Base-by-base conservation (phyloP, 30 jellyfish, hydroid and myxozoan species). In the Pseudorhiza aurosa region DNA sequence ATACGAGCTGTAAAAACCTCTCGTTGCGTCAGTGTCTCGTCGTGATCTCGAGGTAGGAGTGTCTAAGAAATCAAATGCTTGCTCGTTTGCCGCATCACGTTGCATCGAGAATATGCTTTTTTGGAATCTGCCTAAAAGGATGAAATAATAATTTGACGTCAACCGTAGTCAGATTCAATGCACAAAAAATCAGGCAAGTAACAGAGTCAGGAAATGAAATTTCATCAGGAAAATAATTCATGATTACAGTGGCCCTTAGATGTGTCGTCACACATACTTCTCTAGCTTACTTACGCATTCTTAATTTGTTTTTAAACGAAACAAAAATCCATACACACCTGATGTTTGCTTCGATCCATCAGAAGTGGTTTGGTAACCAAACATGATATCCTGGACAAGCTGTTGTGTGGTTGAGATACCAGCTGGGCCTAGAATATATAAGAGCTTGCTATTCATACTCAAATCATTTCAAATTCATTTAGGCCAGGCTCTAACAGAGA, bases 21-120 rank as follows among this genome's bases (percentile, higher is more conserved):
- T 11, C 0, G 1, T 12, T 7, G 75, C 36, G n/a, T 30, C 63
- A 9, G 22, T 22, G 32, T 51, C 72, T 72, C 86, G 29, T 21
- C 31, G 51, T 24, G 75, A 49, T 30, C 72, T 22, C 0, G 36
- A 6, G 17, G 10, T 29, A 17, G 65, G 28, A 15, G 51, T 10
- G 32, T 57, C 30, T 12, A 50, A 14, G 8, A 31, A 21, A 1
- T 72, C 75, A 53, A 72, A 72, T 1, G 86, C 86, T 14, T 43
- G 75, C 49, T 72, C 86, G 26, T 72, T 72, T 15, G 86, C 86
- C 21, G 40, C 86, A 18, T 51, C 86, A 32, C 86, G 30, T 33
- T 72, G 86, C 86, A 72, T 72, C 36, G 72, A 57, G 35, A 72
- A 72, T 25, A 72, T 51, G 32, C 58, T 75, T 24, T 72, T 72